phyloP scores from a whole-genome alignment of 2,113 vertebrate genomes.

The Otus sunia region DNA sequence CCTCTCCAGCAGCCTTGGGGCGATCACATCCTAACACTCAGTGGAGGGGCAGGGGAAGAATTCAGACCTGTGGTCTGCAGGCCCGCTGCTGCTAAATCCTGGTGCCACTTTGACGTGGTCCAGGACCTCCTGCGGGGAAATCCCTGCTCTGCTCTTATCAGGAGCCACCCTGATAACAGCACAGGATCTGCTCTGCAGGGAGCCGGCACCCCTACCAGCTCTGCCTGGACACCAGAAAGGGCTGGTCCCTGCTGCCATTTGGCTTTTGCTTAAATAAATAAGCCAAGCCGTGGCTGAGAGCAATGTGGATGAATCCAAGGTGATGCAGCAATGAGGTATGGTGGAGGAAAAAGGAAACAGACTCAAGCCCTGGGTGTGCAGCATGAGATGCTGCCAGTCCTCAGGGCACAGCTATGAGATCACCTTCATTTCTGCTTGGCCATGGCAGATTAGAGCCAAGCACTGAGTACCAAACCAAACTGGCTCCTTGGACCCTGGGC shows the following conservation, averaged over 20 bases:
- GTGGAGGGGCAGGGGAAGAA: background rate
- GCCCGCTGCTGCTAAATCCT: background rate
- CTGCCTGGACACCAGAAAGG: background rate
- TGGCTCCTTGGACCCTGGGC: accelerated
- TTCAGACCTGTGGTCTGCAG: background rate
- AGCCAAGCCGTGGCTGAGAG: background rate
- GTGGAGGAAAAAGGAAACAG: background rate
- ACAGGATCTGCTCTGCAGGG: background rate
- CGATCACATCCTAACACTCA: accelerated
- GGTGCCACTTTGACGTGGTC: background rate
- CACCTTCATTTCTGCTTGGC: background rate
- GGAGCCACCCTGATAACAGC: background rate
- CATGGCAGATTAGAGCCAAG: background rate
- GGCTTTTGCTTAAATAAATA: background rate
- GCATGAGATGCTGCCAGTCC: background rate
- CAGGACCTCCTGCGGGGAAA: background rate
- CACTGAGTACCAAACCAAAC: background rate
- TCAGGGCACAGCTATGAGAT: accelerated
- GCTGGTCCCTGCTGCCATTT: background rate
- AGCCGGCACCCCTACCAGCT: background rate
- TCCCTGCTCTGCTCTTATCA: constrained; percentile 13
- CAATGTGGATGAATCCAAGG: background rate
- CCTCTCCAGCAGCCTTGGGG: background rate
- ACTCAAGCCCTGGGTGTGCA: background rate
- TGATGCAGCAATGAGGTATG: background rate